Evolutionary conservation across 2,888 invertebrate genomes (phyloP).

Genomic region (Allygus modestus): DNA sequence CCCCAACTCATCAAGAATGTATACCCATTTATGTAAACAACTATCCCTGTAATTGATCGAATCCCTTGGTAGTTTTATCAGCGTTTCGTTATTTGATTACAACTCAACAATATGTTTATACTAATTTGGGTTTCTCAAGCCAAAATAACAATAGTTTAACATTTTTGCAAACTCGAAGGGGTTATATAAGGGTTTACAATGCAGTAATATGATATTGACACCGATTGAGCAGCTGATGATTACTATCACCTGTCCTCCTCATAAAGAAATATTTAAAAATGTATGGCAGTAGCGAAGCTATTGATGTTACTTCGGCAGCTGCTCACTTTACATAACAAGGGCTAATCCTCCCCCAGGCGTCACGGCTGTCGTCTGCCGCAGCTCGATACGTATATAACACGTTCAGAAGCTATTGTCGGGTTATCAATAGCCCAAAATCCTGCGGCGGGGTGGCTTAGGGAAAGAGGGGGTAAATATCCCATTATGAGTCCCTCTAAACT

Average conservation of each 20-base stretch:
- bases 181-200: too few relatives aligned
- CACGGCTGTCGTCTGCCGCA: background rate
- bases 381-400: conserved; percentile 12
- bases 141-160: too few relatives aligned
- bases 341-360: background rate
- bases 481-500: background rate
- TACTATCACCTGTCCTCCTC: too few relatives aligned
- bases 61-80: background rate
- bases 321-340: background rate
- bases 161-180: too few relatives aligned
- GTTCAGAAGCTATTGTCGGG: conserved; percentile 9
- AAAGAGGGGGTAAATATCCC: background rate
- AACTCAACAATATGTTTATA: too few relatives aligned
- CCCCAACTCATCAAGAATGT: conserved; percentile 21
- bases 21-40: conserved; percentile 25
- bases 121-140: too few relatives aligned
- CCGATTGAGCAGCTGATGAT: too few relatives aligned
- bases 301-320: background rate
- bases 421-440: background rate
- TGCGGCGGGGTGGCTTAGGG: background rate
- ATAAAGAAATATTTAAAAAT: too few relatives aligned
- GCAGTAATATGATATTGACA: too few relatives aligned
- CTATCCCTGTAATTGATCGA: background rate
- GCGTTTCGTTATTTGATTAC: background rate
- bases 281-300: too few relatives aligned